Percentiles rank a stretch among this genome's conserved stretches.
Conservation (phyloP, 2,113 vertebrate species). For the Anarrhichthys ocellatus region DNA sequence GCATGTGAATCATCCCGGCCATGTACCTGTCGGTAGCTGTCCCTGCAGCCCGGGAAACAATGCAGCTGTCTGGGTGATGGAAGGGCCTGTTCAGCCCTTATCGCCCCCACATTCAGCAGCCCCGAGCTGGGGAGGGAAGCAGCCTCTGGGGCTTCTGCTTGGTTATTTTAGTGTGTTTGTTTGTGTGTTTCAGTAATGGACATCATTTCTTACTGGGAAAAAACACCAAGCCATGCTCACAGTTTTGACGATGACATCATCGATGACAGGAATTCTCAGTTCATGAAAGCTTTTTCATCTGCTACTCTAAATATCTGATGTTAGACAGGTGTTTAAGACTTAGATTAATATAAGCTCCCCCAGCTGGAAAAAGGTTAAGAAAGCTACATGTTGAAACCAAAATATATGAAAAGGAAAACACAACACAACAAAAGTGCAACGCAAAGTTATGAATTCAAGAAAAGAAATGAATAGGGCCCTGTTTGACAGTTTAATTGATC, state of each 20-base stretch:
- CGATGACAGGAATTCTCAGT: background rate
- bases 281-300: background rate
- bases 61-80: constrained; percentile 76
- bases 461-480: background rate
- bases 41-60: constrained; percentile 70
- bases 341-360: background rate
- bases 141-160: constrained; percentile 19
- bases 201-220: background rate
- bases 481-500: constrained; percentile 1
- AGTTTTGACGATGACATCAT: background rate
- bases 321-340: background rate
- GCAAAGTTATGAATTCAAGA: background rate
- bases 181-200: constrained; percentile 3
- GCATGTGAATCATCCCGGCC: constrained; percentile 47
- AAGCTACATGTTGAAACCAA: background rate
- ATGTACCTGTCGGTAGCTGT: constrained; percentile 53
- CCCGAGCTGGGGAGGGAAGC: background rate
- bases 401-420: background rate
- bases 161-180: constrained; percentile 25
- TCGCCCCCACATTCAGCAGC: constrained; percentile 38
- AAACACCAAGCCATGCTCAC: background rate
- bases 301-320: background rate
- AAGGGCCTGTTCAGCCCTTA: constrained; percentile 58
- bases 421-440: background rate
- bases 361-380: background rate